Base-by-base conservation (phyloP, 2,888 invertebrate genomes). In the Stictocephala bisonia region DNA sequence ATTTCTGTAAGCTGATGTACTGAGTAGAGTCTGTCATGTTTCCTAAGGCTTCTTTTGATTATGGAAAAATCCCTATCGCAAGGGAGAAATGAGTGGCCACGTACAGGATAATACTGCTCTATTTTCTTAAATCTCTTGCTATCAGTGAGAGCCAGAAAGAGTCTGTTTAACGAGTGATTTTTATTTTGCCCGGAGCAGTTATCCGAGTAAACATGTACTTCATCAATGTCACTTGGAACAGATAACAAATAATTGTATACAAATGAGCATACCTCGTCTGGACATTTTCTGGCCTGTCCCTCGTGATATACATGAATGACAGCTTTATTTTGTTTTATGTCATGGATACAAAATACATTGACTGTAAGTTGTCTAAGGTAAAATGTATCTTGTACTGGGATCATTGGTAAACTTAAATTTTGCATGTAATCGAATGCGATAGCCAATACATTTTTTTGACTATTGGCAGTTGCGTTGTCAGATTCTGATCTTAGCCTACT, bases 391-490 rank as follows among this genome's bases (percentile, higher is more conserved):
- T 80, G 80, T 18, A 79, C 80, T 31, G 80, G 80, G 15, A 81
- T 67, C 58, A 78, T 79, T 9, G 80, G 80, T 24, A 81, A 60
- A 11, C 77, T 53, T 66, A 79, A 29, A 58, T 79, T 79, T 72
- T 78, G 78, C 75, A 80, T 78, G 56, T 78, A 80, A 71, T 81
- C 81, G 48, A 82, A 81, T 13, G 78, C 79, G 26, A 82, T 70
- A 20, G 77, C 35, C 15, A 75, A 67, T 18, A 76, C 70, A 40
- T 74, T n/a, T n/a, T n/a, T n/a, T n/a, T n/a, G n/a, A n/a, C n/a
- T n/a, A 13, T 51, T 78, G 73, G n/a, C n/a, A n/a, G 74, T 75
- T 50, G 77, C 31, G 48, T 75, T 78, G 40, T 78, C 72, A 58
- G 60, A 66, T 44, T 73, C 75, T 68, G 79, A 75, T 69, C 76